Evolutionary conservation across 2,113 vertebrate genomes (phyloP), one percentile per base, ranked within the genome.

Genomic region (Indicator indicator): DNA sequence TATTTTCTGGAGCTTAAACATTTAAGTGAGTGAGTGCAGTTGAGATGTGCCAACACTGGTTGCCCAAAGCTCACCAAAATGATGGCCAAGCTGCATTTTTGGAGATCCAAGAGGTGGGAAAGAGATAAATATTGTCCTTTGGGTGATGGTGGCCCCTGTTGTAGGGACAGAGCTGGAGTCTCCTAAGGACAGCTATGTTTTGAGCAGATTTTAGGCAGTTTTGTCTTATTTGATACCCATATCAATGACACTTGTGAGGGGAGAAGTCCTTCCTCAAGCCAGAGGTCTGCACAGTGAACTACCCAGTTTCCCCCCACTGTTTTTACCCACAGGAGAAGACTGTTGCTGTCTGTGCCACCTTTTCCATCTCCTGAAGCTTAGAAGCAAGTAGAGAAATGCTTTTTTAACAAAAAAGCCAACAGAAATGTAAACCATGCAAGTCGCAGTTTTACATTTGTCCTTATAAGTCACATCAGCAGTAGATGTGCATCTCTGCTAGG

Each of bases 151-250:
- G 69, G 32, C 11, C 30, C 12, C 32, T 72, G 56, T 48, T 83
- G 32, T 52, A 55, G 62, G 54, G 38, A 24, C 62, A 83, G 21
- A 81, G 54, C 70, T 72, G 24, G 48, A 44, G 30, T 32, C 2
- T 24, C 18, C 33, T 0, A 0, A n/a, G 70, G 30, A 79, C 11
- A 32, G 42, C 40, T 78, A 48, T 0, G 0, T n/a, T 81, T 75
- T 16, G 52, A 65, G 67, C 40, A 36, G 40, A n/a, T 83, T 73
- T 91, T 38, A 26, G 20, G 36, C 44, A 58, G 11, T 65, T 71
- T 78, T 55, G 46, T 74, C 23, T 18, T 68, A 33, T 3, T 46
- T 65, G 58, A 24, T 48, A 28, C 24, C 56, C 5, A 0, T 4
- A 48, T 38, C 52, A 30, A 19, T 36, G 60, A 2, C 44, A 6